Evolutionary conservation across 2,888 invertebrate species (phyloP), one percentile per base, ranked within the genome.

Genomic region (Drosophila mettleri): DNA sequence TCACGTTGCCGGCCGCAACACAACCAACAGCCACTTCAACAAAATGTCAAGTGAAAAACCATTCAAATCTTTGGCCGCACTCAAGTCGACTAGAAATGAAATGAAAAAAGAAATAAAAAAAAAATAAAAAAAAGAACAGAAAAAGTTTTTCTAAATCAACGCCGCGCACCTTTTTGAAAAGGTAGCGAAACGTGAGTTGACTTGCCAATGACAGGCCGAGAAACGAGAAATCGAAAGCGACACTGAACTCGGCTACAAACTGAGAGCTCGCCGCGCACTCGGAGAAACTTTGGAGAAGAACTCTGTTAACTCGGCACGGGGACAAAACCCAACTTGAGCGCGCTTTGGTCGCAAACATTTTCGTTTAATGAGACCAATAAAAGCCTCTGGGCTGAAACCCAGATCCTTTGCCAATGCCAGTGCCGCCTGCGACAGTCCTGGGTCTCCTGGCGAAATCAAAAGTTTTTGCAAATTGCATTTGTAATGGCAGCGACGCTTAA

Each of bases 281-380:
- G 34, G 16, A 10, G 24, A 61, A 61, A 61, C 69, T 53, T 9
- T 9, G 49, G 9, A 20, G 61, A 18, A 20, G 46, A 31, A 14
- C 52, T 46, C 41, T 3, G 24, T 14, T 22, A 43, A 22, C 20
- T 31, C 9, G 34, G 31, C 43, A 41, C 22, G 36, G 31, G 45
- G 46, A 10, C 36, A 36, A 18, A 18, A 36, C 31, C 46, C 55
- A 49, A 58, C 49, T 61, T 31, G 43, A 45, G 45, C 49, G 55
- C 41, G 43, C 52, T 45, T 33, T 22, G 61, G 46, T 78, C 59
- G 58, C 78, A 68, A 87, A 70, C 84, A 88, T 84, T 88, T 65
- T 74, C 84, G 68, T 83, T 84, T 84, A 84, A 84, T 84, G 88
- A 84, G 83, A 86, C 83, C 86, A 84, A 84, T 84, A 84, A 84